Evolutionary conservation across 1,140 invertebrate species (phyloP).

Genomic region (Hormaphis cornu): DNA sequence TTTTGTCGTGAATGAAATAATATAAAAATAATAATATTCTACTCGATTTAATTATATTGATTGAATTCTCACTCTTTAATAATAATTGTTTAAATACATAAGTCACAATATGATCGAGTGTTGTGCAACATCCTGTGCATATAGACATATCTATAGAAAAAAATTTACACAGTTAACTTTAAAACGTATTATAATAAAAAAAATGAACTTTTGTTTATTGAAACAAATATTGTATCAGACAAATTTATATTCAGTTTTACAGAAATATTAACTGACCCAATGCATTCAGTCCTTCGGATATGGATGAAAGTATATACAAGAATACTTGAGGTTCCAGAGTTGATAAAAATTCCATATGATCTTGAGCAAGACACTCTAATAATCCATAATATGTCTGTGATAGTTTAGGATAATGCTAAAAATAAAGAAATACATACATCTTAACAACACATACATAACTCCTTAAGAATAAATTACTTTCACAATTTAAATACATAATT

Average conservation of each 20-base stretch:
- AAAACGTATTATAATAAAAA: background rate
- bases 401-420: conserved; percentile 92
- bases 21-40: background rate
- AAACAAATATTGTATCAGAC: too few species aligned
- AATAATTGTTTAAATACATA: conserved; percentile 92
- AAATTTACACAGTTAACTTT: background rate
- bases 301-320: conserved; percentile 89
- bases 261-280: conserved; percentile 68
- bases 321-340: conserved; percentile 90
- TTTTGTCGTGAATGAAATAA: background rate
- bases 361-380: conserved; percentile 87
- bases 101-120: conserved; percentile 93
- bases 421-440: conserved; percentile 37
- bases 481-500: background rate
- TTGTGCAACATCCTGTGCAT: conserved; percentile 93
- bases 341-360: conserved; percentile 93
- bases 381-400: conserved; percentile 94
- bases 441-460: background rate
- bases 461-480: background rate
- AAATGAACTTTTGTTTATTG: background rate
- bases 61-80: conserved; percentile 60
- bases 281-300: conserved; percentile 90
- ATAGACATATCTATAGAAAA: conserved; percentile 85
- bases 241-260: conserved; percentile 42
- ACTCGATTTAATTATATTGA: background rate